Percentiles rank a stretch among this genome's conserved stretches.
These are phyloP conservation scores for Drosophila chauvacae DNA, from an alignment of 1,140 invertebrate genomes.

Conservation along the genomic window DNA sequence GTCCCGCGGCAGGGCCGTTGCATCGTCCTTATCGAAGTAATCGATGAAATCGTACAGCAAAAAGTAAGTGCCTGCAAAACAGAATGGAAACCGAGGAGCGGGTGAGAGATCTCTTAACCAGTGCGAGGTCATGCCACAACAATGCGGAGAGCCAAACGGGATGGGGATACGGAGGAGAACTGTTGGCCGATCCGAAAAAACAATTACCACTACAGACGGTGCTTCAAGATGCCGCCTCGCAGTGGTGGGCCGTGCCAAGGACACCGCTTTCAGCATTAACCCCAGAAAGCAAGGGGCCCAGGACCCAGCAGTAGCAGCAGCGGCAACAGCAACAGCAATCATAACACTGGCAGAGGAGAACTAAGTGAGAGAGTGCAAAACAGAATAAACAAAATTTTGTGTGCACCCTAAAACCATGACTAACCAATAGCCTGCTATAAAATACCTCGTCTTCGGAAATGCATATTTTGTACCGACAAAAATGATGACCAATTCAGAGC, in stretches of 20 bases:
- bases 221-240: slow-evolving; percentile 57
- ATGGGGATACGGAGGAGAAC: not conserved
- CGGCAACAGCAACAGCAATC: slow-evolving; percentile 33
- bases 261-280: slow-evolving; percentile 72
- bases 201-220: slow-evolving; percentile 70
- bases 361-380: slow-evolving; percentile 63
- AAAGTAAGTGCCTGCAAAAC: slow-evolving; percentile 92
- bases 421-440: not conserved
- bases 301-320: slow-evolving; percentile 22
- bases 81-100: slow-evolving; percentile 26
- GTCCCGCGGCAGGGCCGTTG: slow-evolving; percentile 91
- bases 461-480: too few species aligned
- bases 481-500: not conserved
- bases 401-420: not conserved
- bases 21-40: slow-evolving; percentile 94
- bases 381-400: slow-evolving; percentile 65
- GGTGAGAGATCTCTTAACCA: slow-evolving; percentile 17
- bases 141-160: slow-evolving; percentile 8
- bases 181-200: slow-evolving; percentile 60
- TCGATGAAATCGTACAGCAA: slow-evolving; percentile 96
- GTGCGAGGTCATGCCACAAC: slow-evolving; percentile 50
- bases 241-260: slow-evolving; percentile 76
- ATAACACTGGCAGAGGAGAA: slow-evolving; percentile 25
- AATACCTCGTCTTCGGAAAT: not conserved
- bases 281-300: slow-evolving; percentile 45